Evolutionary conservation across 2,888 invertebrate genomes (phyloP), one percentile per base, ranked within the genome.

Genomic region (Mimumesa dahlbomi): DNA sequence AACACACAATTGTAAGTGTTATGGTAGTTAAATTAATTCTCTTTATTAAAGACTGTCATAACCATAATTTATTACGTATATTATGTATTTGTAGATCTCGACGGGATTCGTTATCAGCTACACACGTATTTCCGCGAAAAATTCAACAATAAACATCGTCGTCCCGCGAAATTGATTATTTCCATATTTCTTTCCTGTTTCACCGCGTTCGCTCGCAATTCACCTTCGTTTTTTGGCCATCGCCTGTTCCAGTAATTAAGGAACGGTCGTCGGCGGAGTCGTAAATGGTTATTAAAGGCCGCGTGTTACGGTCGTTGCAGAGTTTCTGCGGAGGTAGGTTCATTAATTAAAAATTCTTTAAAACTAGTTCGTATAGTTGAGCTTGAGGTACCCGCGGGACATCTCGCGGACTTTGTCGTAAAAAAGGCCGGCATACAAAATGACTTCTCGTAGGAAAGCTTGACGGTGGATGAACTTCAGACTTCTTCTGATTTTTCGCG

Each of bases 281-380:
- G 64, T 71, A 67, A 74, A 74, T 75, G 61, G 66, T 67, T 74
- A 75, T 75, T 65, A 67, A 67, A 69, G 68, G 61, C 53, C 48
- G 48, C 57, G 58, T 65, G 61, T 71, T 70, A 69, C 50, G 58
- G 49, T 49, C 52, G 65, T 67, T 65, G 64, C 46, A 56, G 56
- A 70, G 56, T 75, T 67, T 42, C 61, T 34, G 18, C 36, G 62
- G 46, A 46, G 59, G 56, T 56, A 36, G 59, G 59, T 73, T 69
- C 74, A 65, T 78, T 80, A 80, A 82, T 80, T 79, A 82, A 77
- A 79, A 76, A 79, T 79, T 82, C 75, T 74, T 71, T 65, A 57
- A 62, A 72, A 74, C 64, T 75, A 71, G 73, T 78, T 73, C 46
- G 61, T 58, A 70, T 43, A 21, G 58, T 50, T 21, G 14, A 52